Percentiles rank a stretch among this genome's conserved stretches.
Conservation (phyloP, 2,797 vertebrate species). For the Hipposideros larvatus region DNA sequence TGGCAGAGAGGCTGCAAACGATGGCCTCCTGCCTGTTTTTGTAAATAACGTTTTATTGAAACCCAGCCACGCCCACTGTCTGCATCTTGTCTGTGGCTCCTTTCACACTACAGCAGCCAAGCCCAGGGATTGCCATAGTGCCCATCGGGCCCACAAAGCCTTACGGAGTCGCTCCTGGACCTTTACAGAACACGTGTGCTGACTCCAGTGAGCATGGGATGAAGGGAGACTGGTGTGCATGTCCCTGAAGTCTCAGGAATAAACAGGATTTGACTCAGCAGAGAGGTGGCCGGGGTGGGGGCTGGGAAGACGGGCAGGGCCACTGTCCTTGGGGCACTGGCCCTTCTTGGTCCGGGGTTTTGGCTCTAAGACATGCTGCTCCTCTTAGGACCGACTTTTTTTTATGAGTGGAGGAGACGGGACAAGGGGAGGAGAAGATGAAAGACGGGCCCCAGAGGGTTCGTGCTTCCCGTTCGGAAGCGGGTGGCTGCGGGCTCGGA, state of each 20-base stretch:
- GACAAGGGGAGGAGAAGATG: background rate
- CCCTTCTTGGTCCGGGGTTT: fast-evolving
- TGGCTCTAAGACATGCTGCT: fast-evolving
- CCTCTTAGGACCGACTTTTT: background rate
- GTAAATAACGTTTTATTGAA: background rate
- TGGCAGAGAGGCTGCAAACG: background rate
- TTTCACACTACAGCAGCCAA: background rate
- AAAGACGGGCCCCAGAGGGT: background rate
- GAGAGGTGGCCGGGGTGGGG: background rate
- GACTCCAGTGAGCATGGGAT: fast-evolving
- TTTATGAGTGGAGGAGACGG: background rate
- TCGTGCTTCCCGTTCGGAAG: fast-evolving
- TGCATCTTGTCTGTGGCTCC: fast-evolving
- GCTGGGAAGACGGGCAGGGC: background rate
- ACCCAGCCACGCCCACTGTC: background rate
- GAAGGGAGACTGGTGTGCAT: too few relatives aligned
- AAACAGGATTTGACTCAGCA: fast-evolving
- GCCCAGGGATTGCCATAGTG: fast-evolving
- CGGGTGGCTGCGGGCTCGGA: background rate
- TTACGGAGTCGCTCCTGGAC: fast-evolving
- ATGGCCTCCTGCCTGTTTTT: background rate
- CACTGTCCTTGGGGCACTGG: fast-evolving
- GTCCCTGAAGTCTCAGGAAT: background rate
- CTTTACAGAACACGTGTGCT: background rate
- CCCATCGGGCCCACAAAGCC: fast-evolving